Evolutionary conservation across 2,797 vertebrate species (phyloP).

Genomic region (Eremophila alpestris): DNA sequence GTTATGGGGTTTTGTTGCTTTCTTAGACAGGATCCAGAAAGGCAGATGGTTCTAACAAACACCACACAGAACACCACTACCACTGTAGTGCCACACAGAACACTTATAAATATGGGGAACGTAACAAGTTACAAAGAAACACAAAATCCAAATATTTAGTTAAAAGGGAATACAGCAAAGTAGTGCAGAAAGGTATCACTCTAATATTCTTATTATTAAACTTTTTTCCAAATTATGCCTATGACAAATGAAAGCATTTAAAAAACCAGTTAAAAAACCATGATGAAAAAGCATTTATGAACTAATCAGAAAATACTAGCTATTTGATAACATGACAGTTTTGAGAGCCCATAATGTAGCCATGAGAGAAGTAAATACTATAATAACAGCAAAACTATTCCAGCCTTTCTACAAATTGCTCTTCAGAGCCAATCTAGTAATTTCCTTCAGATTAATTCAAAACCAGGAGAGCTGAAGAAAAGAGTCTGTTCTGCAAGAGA

Average conservation of each 20-base stretch:
- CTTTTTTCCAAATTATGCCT: background rate
- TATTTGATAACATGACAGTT: background rate
- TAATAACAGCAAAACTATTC: background rate
- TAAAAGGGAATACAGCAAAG: background rate
- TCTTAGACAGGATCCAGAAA: background rate
- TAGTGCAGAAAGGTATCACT: background rate
- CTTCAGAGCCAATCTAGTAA: background rate
- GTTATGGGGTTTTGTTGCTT: background rate
- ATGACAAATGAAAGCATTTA: background rate
- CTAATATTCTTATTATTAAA: background rate
- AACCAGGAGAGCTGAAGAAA: background rate
- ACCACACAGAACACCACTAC: background rate
- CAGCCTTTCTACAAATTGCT: background rate
- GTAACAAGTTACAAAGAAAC: background rate
- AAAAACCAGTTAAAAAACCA: background rate
- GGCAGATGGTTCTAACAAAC: background rate
- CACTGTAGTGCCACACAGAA: background rate
- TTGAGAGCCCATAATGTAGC: background rate
- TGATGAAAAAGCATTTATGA: background rate
- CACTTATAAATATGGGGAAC: background rate
- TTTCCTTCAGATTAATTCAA: background rate
- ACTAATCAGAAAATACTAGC: background rate
- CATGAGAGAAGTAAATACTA: background rate
- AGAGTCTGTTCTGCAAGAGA: background rate
- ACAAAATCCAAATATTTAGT: background rate